Percentiles rank a stretch among this genome's conserved stretches.
phyloP scores from a whole-genome alignment of 1,140 invertebrate species.

The Drosophila sechellia region DNA sequence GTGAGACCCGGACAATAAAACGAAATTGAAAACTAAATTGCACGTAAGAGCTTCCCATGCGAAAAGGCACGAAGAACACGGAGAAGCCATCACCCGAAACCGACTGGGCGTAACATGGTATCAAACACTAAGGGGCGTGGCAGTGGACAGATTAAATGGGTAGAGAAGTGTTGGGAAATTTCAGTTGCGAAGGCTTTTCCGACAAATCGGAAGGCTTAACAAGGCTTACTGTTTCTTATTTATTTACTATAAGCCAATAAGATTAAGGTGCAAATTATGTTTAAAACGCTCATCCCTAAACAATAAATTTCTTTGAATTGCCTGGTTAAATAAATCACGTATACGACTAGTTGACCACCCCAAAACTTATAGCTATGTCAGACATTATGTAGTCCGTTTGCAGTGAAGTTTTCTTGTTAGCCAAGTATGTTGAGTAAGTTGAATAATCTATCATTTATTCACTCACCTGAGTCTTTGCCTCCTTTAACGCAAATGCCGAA shows the following conservation, averaged over 20 bases:
- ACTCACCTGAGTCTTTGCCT: conserved; percentile 92
- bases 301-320: not conserved
- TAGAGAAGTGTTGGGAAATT: not conserved
- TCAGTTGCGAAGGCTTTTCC: not conserved
- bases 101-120: conserved; percentile 52
- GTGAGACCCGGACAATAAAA: conserved; percentile 62
- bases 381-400: not conserved
- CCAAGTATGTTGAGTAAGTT: no score
- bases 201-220: not conserved
- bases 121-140: conserved; percentile 38
- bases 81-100: conserved; percentile 30
- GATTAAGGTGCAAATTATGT: not conserved
- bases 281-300: not conserved
- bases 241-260: not conserved
- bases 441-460: not conserved
- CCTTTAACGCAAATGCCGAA: conserved; percentile 96
- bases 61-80: conserved; percentile 7
- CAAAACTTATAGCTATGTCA: no score
- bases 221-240: not conserved
- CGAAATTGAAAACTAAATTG: conserved; percentile 78
- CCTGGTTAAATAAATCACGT: not conserved
- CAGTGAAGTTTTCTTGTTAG: not conserved
- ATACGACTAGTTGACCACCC: not conserved
- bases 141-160: not conserved
- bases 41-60: conserved; percentile 53